Conservation (phyloP, 2,888 invertebrate genomes). For the Hirtodrosophila duncani region DNA sequence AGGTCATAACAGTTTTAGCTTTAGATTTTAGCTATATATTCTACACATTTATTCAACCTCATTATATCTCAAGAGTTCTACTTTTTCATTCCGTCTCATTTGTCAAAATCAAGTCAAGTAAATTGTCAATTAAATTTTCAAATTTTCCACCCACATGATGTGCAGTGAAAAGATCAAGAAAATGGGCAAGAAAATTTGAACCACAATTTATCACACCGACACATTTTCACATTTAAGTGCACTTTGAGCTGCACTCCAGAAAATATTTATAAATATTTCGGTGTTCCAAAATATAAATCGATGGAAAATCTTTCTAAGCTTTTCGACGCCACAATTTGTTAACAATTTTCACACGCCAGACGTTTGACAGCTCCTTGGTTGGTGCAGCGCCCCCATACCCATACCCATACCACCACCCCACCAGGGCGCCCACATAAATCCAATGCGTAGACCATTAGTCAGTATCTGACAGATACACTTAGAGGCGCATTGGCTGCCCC, state of each 20-base stretch:
- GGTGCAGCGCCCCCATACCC: slow-evolving; percentile 8
- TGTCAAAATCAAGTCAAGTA: slow-evolving; percentile 26
- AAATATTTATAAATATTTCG: slow-evolving; percentile 37
- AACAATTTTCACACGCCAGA: slow-evolving; percentile 64
- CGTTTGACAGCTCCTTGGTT: slow-evolving; percentile 64
- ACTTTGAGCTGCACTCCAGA: slow-evolving; percentile 34
- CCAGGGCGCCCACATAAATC: slow-evolving; percentile 52
- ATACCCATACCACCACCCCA: slow-evolving; percentile 1
- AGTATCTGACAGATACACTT: slow-evolving; percentile 57
- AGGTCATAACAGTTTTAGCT: no score
- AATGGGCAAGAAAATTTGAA: slow-evolving; percentile 24
- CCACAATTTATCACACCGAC: slow-evolving; percentile 62
- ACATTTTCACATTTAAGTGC: slow-evolving; percentile 54
- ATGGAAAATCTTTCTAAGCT: slow-evolving; percentile 38
- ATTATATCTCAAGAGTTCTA: no score
- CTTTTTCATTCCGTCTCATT: slow-evolving; percentile 6
- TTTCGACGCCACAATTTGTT: slow-evolving; percentile 70
- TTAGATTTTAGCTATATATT: no score
- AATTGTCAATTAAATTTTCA: slow-evolving; percentile 62
- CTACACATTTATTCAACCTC: no score
- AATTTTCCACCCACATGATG: slow-evolving; percentile 46
- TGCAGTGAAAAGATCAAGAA: background rate
- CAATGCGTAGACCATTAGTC: slow-evolving; percentile 59
- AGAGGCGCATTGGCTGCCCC: no score
- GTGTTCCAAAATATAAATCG: slow-evolving; percentile 50